These are phyloP conservation scores for Burhinus bistriatus DNA, from an alignment of 2,113 vertebrate species.

Conservation along the genomic window DNA sequence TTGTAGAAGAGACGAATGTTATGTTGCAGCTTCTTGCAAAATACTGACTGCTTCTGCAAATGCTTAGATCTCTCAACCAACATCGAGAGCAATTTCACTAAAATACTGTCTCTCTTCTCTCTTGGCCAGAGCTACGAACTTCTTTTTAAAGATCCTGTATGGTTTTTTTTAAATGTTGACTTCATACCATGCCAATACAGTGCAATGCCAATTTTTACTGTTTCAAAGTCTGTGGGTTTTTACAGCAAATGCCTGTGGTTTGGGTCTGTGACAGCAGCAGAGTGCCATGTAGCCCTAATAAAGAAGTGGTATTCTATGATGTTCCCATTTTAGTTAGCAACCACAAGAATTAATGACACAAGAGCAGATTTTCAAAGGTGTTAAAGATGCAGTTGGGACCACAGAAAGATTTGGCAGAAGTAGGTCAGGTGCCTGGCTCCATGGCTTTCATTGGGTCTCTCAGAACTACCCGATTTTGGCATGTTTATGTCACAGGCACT, in stretches of 20 bases:
- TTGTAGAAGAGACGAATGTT: not conserved
- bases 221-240: not conserved
- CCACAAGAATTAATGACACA: not conserved
- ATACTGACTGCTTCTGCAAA: not conserved
- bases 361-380: not conserved
- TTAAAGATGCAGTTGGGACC: not conserved
- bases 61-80: not conserved
- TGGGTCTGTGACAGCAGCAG: not conserved
- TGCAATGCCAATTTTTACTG: not conserved
- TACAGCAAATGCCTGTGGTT: not conserved
- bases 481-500: not conserved
- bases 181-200: not conserved
- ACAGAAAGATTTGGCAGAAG: not conserved
- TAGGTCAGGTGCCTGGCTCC: not conserved
- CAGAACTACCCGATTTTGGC: not conserved
- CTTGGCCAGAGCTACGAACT: not conserved
- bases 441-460: not conserved
- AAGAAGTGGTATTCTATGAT: not conserved
- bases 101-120: not conserved
- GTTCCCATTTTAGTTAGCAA: not conserved
- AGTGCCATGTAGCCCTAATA: not conserved
- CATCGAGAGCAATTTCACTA: not conserved
- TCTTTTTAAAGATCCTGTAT: not conserved
- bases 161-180: not conserved
- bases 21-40: not conserved